Evolutionary conservation across 2,113 vertebrate genomes (phyloP).

Genomic region (Antennarius striatus): DNA sequence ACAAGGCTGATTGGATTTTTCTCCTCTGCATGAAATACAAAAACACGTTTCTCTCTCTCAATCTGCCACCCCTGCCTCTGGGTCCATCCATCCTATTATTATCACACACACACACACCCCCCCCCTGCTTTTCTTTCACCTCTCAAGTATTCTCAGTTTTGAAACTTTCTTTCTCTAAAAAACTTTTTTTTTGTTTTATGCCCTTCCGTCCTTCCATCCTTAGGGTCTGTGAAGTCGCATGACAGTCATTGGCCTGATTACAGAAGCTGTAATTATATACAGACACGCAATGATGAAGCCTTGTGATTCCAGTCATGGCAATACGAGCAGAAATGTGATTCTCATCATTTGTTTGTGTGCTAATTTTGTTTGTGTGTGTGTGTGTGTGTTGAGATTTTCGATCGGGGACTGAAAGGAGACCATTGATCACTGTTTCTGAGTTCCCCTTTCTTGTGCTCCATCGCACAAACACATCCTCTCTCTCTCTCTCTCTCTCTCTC

Average conservation of each 20-base stretch:
- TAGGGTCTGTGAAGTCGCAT: slow-evolving; percentile 43
- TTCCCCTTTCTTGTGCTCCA: slow-evolving; percentile 31
- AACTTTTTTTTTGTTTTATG: slow-evolving; percentile 15
- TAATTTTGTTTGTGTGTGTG: slow-evolving; percentile 6
- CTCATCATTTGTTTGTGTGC: slow-evolving; percentile 39
- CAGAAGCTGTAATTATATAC: slow-evolving; percentile 55
- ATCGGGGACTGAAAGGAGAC: slow-evolving; percentile 56
- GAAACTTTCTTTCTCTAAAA: slow-evolving; percentile 3
- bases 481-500: slow-evolving; percentile 31
- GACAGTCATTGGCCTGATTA: slow-evolving; percentile 67
- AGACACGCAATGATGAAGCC: slow-evolving; percentile 35
- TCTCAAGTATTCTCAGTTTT: slow-evolving; percentile 23
- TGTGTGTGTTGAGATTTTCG: slow-evolving; percentile 34
- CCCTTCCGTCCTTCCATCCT: slow-evolving; percentile 4
- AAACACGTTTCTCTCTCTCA: slow-evolving; percentile 46
- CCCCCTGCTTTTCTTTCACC: not conserved
- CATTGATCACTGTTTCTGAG: slow-evolving; percentile 68
- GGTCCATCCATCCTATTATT: slow-evolving; percentile 31
- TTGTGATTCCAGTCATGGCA: slow-evolving; percentile 61
- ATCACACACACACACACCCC: too few species aligned
- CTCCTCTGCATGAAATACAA: slow-evolving; percentile 63
- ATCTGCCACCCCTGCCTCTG: slow-evolving; percentile 11
- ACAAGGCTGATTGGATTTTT: slow-evolving; percentile 73
- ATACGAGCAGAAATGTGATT: slow-evolving; percentile 49
- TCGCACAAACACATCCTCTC: slow-evolving; percentile 70